Evolutionary conservation across 2,888 invertebrate genomes (phyloP).

Genomic region (Chirona hameri): DNA sequence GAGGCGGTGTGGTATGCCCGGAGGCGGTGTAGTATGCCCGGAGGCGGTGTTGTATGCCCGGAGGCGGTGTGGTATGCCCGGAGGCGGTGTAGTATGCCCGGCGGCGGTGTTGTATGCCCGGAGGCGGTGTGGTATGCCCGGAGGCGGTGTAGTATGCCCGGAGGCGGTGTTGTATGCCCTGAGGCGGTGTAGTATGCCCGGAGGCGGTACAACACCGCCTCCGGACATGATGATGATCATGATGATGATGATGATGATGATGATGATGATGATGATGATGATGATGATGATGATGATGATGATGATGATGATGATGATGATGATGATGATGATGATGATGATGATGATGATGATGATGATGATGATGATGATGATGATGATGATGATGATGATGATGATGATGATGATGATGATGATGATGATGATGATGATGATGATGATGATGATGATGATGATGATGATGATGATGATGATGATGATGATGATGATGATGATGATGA

Average conservation of each 20-base stretch:
- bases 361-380: slow-evolving; percentile 22
- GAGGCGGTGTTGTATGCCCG: too few species aligned
- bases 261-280: slow-evolving; percentile 22
- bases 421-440: slow-evolving; percentile 22
- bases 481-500: slow-evolving; percentile 22
- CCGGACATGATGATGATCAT: too few species aligned
- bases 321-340: slow-evolving; percentile 22
- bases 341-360: not conserved
- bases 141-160: too few species aligned
- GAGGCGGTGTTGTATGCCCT: too few species aligned
- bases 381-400: slow-evolving; percentile 12
- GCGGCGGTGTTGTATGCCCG: too few species aligned
- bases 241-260: slow-evolving; percentile 11
- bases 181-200: too few species aligned
- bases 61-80: too few species aligned
- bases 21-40: too few species aligned
- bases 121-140: too few species aligned
- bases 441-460: slow-evolving; percentile 22
- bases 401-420: slow-evolving; percentile 22
- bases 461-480: slow-evolving; percentile 22
- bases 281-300: slow-evolving; percentile 22
- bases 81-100: too few species aligned
- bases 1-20: too few species aligned
- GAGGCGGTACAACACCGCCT: too few species aligned
- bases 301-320: slow-evolving; percentile 22